A percentile compares a stretch with the other conserved stretches of the same genome.
phyloP scores from a whole-genome alignment of 1,140 invertebrate species.

The Hycleus cichorii region DNA sequence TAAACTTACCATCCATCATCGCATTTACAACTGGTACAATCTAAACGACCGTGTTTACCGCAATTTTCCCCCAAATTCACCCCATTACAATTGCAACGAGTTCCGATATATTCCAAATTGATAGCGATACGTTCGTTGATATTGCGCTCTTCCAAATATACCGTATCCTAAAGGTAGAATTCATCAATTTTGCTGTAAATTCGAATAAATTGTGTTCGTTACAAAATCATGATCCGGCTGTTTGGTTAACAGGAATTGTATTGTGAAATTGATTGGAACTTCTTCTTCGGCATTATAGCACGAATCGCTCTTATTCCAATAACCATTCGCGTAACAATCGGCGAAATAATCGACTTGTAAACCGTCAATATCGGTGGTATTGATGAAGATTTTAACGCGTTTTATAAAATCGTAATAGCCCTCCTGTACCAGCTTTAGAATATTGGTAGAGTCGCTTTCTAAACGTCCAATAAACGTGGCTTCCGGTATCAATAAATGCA shows the following conservation, averaged over 20 bases:
- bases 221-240: neutral
- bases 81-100: conserved; percentile 40
- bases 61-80: conserved; percentile 22
- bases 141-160: conserved; percentile 46
- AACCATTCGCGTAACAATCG: conserved; percentile 46
- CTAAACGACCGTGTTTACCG: conserved; percentile 45
- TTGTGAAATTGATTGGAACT: conserved; percentile 49
- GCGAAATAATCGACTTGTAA: conserved; percentile 50
- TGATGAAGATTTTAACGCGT: conserved; percentile 49
- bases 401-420: conserved; percentile 50
- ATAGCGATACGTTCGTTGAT: conserved; percentile 44
- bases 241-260: conserved; percentile 44
- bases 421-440: conserved; percentile 51
- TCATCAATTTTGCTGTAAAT: neutral
- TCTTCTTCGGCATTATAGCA: conserved; percentile 50
- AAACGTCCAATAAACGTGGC: conserved; percentile 51
- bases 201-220: neutral
- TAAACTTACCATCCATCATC: conserved; percentile 47
- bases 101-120: conserved; percentile 44
- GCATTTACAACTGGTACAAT: conserved; percentile 53
- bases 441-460: conserved; percentile 52
- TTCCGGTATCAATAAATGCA: conserved; percentile 44
- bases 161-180: conserved; percentile 29
- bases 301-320: conserved; percentile 40
- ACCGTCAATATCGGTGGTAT: conserved; percentile 38